Evolutionary conservation across 30 jellyfish, hydroid and myxozoan species (phyloP).

Genomic region (Chrysaora quinquecirrha): DNA sequence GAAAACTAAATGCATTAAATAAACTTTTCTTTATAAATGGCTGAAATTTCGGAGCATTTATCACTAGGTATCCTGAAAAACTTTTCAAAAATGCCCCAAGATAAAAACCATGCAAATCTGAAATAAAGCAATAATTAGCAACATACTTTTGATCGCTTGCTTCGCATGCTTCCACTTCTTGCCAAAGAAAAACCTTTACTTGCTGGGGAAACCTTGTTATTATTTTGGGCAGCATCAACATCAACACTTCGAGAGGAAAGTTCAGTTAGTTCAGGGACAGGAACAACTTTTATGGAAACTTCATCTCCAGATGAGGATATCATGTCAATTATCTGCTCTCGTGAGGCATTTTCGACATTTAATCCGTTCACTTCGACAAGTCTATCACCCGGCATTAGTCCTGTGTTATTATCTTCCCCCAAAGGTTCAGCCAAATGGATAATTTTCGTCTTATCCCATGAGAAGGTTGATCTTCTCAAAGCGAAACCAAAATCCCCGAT

Average conservation of each 20-base stretch:
- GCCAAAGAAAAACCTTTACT: slow-evolving; percentile 66
- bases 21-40: too few relatives aligned
- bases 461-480: slow-evolving; percentile 71
- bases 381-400: slow-evolving; percentile 93
- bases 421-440: slow-evolving; percentile 83
- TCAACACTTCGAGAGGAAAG: slow-evolving; percentile 73
- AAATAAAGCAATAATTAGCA: too few relatives aligned
- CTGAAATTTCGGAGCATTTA: too few relatives aligned
- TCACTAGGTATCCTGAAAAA: too few relatives aligned
- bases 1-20: too few relatives aligned
- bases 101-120: too few relatives aligned
- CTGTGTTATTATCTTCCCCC: slow-evolving; percentile 62
- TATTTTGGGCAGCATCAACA: slow-evolving; percentile 31
- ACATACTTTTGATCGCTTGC: slow-evolving; percentile 65
- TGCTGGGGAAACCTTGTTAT: slow-evolving; percentile 53
- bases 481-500: slow-evolving; percentile 94
- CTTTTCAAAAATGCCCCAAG: too few relatives aligned
- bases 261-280: slow-evolving; percentile 92
- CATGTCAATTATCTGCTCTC: slow-evolving; percentile 79
- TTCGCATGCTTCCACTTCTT: slow-evolving; percentile 74
- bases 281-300: slow-evolving; percentile 75
- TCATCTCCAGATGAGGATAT: slow-evolving; percentile 86
- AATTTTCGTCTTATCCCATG: slow-evolving; percentile 42
- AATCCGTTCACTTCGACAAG: slow-evolving; percentile 87
- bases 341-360: slow-evolving; percentile 69